These are phyloP conservation scores for Serinus canaria DNA, from an alignment of 2,113 vertebrate genomes.

Conservation along the genomic window DNA sequence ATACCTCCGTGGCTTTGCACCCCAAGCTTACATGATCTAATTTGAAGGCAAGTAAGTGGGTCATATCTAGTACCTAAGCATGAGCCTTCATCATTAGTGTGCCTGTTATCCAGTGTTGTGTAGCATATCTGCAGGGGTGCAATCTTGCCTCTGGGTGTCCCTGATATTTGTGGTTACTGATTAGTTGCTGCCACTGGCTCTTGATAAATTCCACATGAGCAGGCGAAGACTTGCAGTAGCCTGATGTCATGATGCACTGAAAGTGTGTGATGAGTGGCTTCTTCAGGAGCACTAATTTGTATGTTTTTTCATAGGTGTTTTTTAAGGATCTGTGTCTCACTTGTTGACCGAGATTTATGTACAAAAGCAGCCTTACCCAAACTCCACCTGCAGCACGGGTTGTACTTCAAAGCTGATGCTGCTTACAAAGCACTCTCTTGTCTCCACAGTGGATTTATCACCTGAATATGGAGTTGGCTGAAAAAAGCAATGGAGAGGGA, in stretches of 20 bases:
- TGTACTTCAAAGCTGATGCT: slow-evolving; percentile 10
- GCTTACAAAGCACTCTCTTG: slow-evolving; percentile 26
- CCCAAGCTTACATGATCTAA: slow-evolving; percentile 3
- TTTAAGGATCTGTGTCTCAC: background rate
- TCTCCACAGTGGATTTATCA: background rate
- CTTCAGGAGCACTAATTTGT: background rate
- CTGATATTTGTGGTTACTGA: slow-evolving; percentile 57
- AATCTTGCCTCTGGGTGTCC: slow-evolving; percentile 46
- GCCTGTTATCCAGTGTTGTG: slow-evolving; percentile 51
- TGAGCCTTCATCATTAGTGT: slow-evolving; percentile 43
- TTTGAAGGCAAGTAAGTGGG: slow-evolving; percentile 40
- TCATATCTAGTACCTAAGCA: slow-evolving; percentile 42
- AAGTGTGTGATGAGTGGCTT: background rate
- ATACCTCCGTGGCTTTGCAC: slow-evolving; percentile 3
- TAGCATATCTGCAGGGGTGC: slow-evolving; percentile 59
- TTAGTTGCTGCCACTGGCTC: slow-evolving; percentile 21
- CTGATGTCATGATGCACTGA: background rate
- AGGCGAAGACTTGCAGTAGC: background rate
- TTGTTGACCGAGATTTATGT: background rate
- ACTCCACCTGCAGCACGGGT: background rate
- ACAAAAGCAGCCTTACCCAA: background rate
- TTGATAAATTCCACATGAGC: slow-evolving; percentile 24
- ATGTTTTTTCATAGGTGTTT: background rate
- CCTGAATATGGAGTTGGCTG: slow-evolving; percentile 16
- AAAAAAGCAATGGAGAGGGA: background rate